A percentile compares a stretch with the other conserved stretches of the same genome.
phyloP scores from a whole-genome alignment of 2,797 vertebrate genomes.

The Todus mexicanus region DNA sequence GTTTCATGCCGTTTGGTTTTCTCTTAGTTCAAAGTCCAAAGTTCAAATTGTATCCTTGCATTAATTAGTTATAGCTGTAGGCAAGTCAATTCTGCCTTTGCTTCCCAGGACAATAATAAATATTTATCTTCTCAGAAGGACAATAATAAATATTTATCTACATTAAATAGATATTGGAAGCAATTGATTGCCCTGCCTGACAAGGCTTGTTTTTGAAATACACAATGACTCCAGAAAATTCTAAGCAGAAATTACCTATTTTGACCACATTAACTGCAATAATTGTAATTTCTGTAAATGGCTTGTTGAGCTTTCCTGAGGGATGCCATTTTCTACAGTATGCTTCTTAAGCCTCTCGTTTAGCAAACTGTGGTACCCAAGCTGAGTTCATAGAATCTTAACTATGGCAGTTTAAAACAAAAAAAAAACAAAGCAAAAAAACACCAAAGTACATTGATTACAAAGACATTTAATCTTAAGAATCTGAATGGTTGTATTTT shows the following conservation, averaged over 20 bases:
- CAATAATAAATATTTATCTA: slow-evolving; percentile 25
- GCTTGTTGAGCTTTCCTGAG: background rate
- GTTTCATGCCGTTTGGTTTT: slow-evolving; percentile 1
- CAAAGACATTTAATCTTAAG: background rate
- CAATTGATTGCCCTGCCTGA: background rate
- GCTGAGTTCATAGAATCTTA: background rate
- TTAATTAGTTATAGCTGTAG: slow-evolving; percentile 11
- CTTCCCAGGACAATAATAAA: slow-evolving; percentile 14
- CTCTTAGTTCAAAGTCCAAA: slow-evolving; percentile 1
- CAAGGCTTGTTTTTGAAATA: background rate
- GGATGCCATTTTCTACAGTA: background rate
- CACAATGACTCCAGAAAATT: background rate
- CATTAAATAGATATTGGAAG: background rate
- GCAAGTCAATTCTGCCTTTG: background rate
- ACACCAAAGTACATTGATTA: background rate
- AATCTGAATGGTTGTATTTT: background rate
- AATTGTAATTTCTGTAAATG: background rate
- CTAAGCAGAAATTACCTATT: background rate
- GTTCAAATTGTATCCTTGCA: background rate
- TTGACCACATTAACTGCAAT: background rate
- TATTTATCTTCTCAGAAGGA: slow-evolving; percentile 3
- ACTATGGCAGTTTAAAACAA: background rate
- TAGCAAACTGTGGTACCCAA: background rate
- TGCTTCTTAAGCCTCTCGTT: background rate
- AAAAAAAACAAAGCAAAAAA: background rate